phyloP scores from a whole-genome alignment of 2,797 vertebrate genomes.

The Lindbergichthys nudifrons region DNA sequence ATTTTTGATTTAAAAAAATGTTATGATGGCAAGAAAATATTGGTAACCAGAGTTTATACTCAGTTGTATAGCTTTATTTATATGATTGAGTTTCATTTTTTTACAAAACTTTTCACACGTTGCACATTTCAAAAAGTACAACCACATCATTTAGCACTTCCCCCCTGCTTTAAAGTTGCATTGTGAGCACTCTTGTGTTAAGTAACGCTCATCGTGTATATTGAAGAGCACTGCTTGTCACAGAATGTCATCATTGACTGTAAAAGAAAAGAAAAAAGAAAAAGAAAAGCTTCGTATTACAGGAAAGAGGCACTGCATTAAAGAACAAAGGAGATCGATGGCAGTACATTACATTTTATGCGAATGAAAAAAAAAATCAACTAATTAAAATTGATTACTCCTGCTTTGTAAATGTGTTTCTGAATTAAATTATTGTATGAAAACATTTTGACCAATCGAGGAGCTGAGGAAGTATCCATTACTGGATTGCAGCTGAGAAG shows the following conservation, averaged over 20 bases:
- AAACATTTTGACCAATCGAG: conserved; percentile 91
- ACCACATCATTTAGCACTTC: conserved; percentile 22
- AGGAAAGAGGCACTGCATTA: conserved; percentile 90
- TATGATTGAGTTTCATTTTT: conserved; percentile 3
- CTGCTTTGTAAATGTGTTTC: conserved; percentile 92
- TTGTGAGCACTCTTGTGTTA: conserved; percentile 18
- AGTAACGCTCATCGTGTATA: conserved; percentile 38
- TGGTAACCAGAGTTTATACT: neutral
- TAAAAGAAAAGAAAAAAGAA: conserved; percentile 68
- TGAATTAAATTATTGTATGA: conserved; percentile 93
- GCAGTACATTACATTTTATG: conserved; percentile 91
- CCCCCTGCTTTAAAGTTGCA: conserved; percentile 24
- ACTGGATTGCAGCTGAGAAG: conserved; percentile 88
- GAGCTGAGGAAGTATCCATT: conserved; percentile 91
- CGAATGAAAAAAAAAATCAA: conserved; percentile 88
- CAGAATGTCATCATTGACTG: conserved; percentile 87
- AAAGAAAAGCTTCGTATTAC: conserved; percentile 87
- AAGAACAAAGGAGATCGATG: conserved; percentile 91
- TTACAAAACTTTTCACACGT: neutral
- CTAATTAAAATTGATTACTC: conserved; percentile 93
- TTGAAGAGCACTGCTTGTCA: conserved; percentile 79
- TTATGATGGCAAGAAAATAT: neutral
- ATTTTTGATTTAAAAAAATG: neutral
- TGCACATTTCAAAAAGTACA: neutral
- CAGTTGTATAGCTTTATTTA: neutral